Evolutionary conservation across 2,113 vertebrate genomes (phyloP), one percentile per base, ranked within the genome.

Genomic region (Oceanodroma tethys): DNA sequence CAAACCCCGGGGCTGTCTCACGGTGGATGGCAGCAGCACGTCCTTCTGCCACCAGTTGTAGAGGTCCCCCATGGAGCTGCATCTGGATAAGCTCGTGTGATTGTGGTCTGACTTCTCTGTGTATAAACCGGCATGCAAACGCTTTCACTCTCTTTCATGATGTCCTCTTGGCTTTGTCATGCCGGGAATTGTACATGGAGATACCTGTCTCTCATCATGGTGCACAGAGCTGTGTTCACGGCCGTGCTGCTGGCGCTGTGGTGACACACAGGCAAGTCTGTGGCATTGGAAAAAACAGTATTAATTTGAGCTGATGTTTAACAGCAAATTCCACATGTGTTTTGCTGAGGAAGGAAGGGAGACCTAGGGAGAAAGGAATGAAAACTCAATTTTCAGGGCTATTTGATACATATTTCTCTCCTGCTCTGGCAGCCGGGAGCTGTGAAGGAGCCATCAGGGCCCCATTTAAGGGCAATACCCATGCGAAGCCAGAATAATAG

Each of bases 341-440:
- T 93, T 95, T 95, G 26, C 27, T 3, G 14, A 88, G 50, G 26
- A 72, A 58, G 25, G 21, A 75, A 75, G 26, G 47, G 83, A 93
- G 17, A 85, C 56, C 36, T 65, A n/a, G 30, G 48, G 56, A 85
- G 58, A 92, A 81, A 72, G 43, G 56, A 87, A 80, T n/a, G 48
- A 89, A 79, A 94, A 32, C 20, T 81, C 48, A 65, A 4, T 93
- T 96, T 87, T 70, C 76, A 81, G 83, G 62, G 70, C 48, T 68
- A 43, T 86, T 87, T 36, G 65, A 79, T 36, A 60, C 13, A 6
- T 63, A 65, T 75, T 93, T 84, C 16, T 72, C 43, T 67, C 62
- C 36, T 81, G 25, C 27, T 93, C 43, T 86, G 30, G 65, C 48
- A 84, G 52, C 19, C 0, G 0, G 62, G 58, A 90, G 30, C 34